A percentile compares a stretch with the other conserved stretches of the same genome.
Conservation (phyloP, 2,888 invertebrate genomes). For the Spilosoma lubricipeda region DNA sequence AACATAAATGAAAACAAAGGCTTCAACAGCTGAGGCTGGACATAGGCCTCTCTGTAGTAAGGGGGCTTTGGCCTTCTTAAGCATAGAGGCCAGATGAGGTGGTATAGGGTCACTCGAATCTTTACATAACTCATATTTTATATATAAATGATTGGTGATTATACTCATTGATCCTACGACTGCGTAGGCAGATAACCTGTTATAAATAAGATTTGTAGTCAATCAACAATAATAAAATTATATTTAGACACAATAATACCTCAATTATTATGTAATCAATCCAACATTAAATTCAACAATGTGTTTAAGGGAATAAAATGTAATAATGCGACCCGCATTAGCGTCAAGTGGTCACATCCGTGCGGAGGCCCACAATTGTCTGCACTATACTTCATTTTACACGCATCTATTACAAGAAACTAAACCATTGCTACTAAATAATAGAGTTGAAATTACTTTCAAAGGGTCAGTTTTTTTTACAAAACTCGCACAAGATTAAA, state of each 20-base stretch:
- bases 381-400: constrained; percentile 64
- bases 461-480: constrained; percentile 7
- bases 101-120: too few species aligned
- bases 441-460: constrained; percentile 24
- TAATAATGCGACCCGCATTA: constrained; percentile 71
- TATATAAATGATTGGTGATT: background rate
- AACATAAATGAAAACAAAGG: too few species aligned
- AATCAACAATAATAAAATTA: background rate
- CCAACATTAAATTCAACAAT: constrained; percentile 36
- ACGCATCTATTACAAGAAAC: constrained; percentile 21
- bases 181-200: background rate
- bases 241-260: background rate
- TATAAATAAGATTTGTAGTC: background rate
- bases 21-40: too few species aligned
- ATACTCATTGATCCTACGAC: background rate
- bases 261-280: constrained; percentile 12
- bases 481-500: constrained; percentile 19
- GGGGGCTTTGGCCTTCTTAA: too few species aligned
- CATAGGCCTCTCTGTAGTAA: too few species aligned
- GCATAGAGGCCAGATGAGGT: too few species aligned
- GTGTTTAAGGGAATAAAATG: constrained; percentile 54
- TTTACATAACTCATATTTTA: background rate
- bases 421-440: constrained; percentile 9
- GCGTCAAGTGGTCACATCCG: constrained; percentile 73
- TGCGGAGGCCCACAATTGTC: constrained; percentile 70